These are phyloP conservation scores for Brachyhypopomus occidentalis DNA, from an alignment of 2,113 vertebrate species.

Conservation along the genomic window DNA sequence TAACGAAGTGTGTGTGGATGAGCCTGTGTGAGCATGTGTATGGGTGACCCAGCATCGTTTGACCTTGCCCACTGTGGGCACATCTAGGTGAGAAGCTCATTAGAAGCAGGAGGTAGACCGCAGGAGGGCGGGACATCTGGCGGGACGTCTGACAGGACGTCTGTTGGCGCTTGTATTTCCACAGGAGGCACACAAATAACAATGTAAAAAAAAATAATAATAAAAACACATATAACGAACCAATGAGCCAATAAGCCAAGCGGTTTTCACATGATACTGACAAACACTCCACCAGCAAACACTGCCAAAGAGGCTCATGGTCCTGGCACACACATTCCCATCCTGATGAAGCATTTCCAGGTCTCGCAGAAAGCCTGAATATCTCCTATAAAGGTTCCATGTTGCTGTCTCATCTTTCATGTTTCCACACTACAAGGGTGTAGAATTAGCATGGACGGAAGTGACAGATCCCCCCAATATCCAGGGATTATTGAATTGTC, in stretches of 20 bases:
- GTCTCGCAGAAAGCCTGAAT: background rate
- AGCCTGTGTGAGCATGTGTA: background rate
- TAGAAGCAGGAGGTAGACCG: conserved; percentile 47
- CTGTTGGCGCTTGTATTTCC: conserved; percentile 47
- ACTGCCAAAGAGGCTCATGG: background rate
- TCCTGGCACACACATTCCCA: too few relatives aligned
- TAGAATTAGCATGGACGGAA: too few relatives aligned
- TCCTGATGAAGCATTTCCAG: background rate
- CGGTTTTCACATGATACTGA: conserved; percentile 17
- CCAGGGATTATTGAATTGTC: too few relatives aligned
- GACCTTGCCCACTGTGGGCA: conserved; percentile 3
- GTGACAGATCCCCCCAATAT: too few relatives aligned
- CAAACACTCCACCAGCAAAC: background rate
- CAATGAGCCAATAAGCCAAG: conserved; percentile 26
- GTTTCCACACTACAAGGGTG: background rate
- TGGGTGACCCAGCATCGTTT: background rate
- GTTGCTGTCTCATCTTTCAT: background rate
- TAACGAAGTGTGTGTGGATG: background rate
- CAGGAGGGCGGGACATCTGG: conserved; percentile 43
- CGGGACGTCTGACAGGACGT: conserved; percentile 29
- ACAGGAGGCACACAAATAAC: conserved; percentile 49
- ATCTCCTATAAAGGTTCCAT: conserved; percentile 12
- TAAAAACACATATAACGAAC: conserved; percentile 35
- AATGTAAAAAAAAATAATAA: conserved; percentile 7
- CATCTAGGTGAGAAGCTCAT: conserved; percentile 31